These are phyloP conservation scores for Drosophila bipectinata DNA, from an alignment of 1,140 invertebrate species.

Conservation along the genomic window DNA sequence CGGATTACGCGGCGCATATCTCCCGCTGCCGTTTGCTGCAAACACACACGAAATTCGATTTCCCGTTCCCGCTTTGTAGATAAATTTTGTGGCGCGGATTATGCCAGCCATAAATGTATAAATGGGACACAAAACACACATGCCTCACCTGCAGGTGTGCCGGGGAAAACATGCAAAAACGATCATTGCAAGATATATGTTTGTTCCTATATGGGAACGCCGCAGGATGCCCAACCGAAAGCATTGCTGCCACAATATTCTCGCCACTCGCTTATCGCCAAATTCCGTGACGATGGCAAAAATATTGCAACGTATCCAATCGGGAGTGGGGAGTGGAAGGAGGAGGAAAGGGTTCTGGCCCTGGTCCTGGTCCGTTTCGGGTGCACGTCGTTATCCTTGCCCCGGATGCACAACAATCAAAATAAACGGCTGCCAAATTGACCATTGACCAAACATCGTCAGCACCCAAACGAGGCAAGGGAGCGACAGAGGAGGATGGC, in stretches of 20 bases:
- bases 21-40: slow-evolving; percentile 5
- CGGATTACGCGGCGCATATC: slow-evolving; percentile 16
- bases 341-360: slow-evolving; percentile 3
- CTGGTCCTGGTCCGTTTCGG: slow-evolving; percentile 62
- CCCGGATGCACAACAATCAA: slow-evolving; percentile 81
- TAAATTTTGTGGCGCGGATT: slow-evolving; percentile 37
- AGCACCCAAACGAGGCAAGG: slow-evolving; percentile 27
- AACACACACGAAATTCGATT: slow-evolving; percentile 28
- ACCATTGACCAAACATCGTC: slow-evolving; percentile 82
- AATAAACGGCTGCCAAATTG: slow-evolving; percentile 83
- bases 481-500: slow-evolving; percentile 9
- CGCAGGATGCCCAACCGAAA: slow-evolving; percentile 58
- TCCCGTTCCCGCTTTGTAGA: slow-evolving; percentile 12
- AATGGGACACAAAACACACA: slow-evolving; percentile 21
- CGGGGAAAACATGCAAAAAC: slow-evolving; percentile 49
- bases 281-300: slow-evolving; percentile 65
- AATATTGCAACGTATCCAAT: slow-evolving; percentile 45
- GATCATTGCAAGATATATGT: slow-evolving; percentile 47
- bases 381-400: slow-evolving; percentile 76
- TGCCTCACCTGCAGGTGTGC: slow-evolving; percentile 28
- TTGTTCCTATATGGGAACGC: slow-evolving; percentile 20
- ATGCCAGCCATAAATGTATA: slow-evolving; percentile 14
- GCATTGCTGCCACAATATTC: slow-evolving; percentile 3
- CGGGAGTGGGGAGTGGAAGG: slow-evolving; percentile 10
- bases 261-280: slow-evolving; percentile 55